These are phyloP conservation scores for Capreolus pygargus DNA, from an alignment of 2,113 vertebrate species.

Conservation along the genomic window DNA sequence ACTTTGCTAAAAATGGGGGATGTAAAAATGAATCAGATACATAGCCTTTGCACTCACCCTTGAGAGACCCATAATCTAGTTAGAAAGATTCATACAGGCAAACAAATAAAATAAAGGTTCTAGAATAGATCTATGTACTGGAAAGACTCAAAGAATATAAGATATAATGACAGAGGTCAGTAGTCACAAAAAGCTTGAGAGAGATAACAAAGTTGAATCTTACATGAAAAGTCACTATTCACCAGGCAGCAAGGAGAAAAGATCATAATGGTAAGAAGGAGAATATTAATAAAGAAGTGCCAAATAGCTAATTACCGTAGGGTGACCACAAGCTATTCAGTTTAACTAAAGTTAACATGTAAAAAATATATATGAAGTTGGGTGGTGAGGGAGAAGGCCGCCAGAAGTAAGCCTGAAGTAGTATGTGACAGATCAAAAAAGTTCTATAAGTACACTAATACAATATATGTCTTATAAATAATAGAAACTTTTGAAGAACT, in stretches of 20 bases:
- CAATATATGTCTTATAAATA: not conserved
- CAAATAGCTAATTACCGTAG: not conserved
- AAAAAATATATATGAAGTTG: not conserved
- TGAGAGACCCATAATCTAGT: not conserved
- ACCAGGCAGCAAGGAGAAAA: not conserved
- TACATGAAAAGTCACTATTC: not conserved
- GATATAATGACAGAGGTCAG: not conserved
- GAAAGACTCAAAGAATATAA: slow-evolving; percentile 6
- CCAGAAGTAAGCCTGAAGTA: not conserved
- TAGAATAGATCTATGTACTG: not conserved
- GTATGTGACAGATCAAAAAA: not conserved
- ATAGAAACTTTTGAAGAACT: not conserved
- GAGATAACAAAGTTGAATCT: not conserved
- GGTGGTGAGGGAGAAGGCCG: not conserved
- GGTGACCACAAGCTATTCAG: not conserved
- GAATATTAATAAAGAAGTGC: not conserved
- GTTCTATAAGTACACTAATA: not conserved
- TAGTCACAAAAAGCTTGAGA: not conserved
- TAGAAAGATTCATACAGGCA: not conserved
- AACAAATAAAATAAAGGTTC: not conserved
- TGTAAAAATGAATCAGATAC: not conserved
- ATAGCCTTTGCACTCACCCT: not conserved
- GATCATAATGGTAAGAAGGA: not conserved
- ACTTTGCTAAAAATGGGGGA: not conserved
- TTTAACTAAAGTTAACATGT: not conserved